A percentile compares a stretch with the other conserved stretches of the same genome.
Conservation (phyloP, 2,113 vertebrate genomes). For the Varanus komodoensis region DNA sequence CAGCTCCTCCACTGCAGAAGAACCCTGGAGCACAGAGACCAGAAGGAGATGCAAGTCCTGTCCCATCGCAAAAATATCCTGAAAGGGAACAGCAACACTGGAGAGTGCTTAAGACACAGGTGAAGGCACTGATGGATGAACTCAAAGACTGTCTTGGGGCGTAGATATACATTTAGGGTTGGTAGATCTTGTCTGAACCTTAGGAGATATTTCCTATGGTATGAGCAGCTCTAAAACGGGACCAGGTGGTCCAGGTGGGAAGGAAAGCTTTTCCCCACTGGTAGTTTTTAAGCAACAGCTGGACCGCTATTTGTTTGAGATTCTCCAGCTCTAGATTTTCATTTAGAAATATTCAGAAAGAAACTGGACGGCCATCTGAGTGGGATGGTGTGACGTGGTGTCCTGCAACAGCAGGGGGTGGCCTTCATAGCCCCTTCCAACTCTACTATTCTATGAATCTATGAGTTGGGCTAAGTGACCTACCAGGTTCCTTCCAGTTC, state of each 20-base stretch:
- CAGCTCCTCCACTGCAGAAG: constrained; percentile 81
- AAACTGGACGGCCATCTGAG: too few relatives aligned
- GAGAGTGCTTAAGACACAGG: not conserved
- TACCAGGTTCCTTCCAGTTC: too few relatives aligned
- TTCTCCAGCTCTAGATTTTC: not conserved
- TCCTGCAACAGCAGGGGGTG: too few relatives aligned
- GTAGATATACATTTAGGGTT: not conserved
- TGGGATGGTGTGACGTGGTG: too few relatives aligned
- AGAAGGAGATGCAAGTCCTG: constrained; percentile 79
- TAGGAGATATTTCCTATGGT: not conserved
- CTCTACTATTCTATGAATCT: too few relatives aligned
- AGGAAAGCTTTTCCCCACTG: not conserved
- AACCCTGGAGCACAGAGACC: constrained; percentile 87
- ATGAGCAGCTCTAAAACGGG: not conserved
- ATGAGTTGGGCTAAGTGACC: too few relatives aligned
- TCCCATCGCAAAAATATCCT: constrained; percentile 84
- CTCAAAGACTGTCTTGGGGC: not conserved
- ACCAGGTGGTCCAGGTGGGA: not conserved
- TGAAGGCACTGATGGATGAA: not conserved
- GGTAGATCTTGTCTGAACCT: not conserved
- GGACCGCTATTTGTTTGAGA: not conserved
- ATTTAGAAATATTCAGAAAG: too few relatives aligned
- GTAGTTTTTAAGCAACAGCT: not conserved
- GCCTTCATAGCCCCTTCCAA: too few relatives aligned
- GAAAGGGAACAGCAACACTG: constrained; percentile 72